These are phyloP conservation scores for Drosophila watanabei DNA, from an alignment of 1,140 invertebrate genomes.

Conservation along the genomic window DNA sequence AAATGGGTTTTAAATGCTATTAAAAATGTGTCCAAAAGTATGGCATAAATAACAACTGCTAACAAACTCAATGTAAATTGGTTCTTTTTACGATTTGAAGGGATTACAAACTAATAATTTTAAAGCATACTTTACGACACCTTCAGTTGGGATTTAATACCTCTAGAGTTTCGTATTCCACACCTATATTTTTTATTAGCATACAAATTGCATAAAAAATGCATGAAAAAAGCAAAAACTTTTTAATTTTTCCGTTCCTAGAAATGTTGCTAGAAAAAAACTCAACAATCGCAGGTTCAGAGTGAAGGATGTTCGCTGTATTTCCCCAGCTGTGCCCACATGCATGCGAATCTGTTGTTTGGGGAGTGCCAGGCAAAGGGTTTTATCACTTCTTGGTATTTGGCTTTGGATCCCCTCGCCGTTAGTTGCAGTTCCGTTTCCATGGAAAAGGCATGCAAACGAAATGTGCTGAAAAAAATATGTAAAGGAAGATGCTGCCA, in stretches of 20 bases:
- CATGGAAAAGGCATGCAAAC: slow-evolving; percentile 2
- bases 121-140: not conserved
- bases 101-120: not conserved
- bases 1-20: too few relatives aligned
- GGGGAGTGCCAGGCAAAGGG: not conserved
- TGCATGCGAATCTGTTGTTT: not conserved
- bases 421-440: not conserved
- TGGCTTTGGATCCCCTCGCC: not conserved
- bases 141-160: not conserved
- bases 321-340: not conserved
- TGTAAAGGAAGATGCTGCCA: not conserved
- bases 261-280: not conserved
- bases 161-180: too few relatives aligned
- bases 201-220: not conserved
- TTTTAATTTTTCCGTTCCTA: not conserved
- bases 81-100: too few relatives aligned
- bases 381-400: slow-evolving; percentile 12
- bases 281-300: not conserved
- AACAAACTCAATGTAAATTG: too few relatives aligned
- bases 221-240: not conserved
- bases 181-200: not conserved
- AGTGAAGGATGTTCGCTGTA: not conserved
- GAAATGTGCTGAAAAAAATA: slow-evolving; percentile 1
- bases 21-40: too few relatives aligned
- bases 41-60: too few relatives aligned